Percentiles rank a stretch among this genome's conserved stretches.
Evolutionary conservation across 2,888 invertebrate species (phyloP).

Genomic region (Dermolepida albohirtum): DNA sequence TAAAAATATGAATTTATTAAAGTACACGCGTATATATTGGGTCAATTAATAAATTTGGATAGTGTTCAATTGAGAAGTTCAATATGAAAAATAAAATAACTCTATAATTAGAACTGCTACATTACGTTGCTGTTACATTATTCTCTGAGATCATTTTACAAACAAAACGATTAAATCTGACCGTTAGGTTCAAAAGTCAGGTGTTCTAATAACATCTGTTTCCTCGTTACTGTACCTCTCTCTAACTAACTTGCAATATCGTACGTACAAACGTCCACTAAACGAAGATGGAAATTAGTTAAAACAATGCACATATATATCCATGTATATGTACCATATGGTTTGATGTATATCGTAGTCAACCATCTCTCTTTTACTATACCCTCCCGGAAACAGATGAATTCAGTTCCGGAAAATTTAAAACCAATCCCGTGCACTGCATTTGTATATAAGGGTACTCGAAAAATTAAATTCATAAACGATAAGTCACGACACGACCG

Average conservation of each 20-base stretch:
- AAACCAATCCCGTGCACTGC: not conserved
- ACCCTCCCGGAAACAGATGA: constrained; percentile 46
- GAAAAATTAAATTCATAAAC: constrained; percentile 3
- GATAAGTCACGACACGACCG: not conserved
- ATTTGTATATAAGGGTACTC: not conserved
- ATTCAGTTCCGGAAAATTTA: constrained; percentile 42
- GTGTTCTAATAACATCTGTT: constrained; percentile 38
- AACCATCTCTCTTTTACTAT: constrained; percentile 21
- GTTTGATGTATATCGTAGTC: constrained; percentile 3
- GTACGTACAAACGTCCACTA: not conserved
- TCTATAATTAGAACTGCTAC: too few relatives aligned
- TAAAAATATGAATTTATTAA: too few relatives aligned
- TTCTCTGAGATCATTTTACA: constrained; percentile 1
- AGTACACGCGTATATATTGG: too few relatives aligned
- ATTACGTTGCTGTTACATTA: not conserved
- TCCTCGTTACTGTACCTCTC: constrained; percentile 7
- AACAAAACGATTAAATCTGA: constrained; percentile 42
- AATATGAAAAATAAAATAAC: too few relatives aligned
- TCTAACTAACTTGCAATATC: too few relatives aligned
- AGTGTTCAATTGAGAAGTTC: too few relatives aligned
- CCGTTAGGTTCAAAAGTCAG: constrained; percentile 44
- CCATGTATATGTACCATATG: constrained; percentile 30
- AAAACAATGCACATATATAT: constrained; percentile 32
- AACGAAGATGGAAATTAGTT: constrained; percentile 24
- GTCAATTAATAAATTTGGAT: too few relatives aligned